phyloP scores from a whole-genome alignment of 53 echinoderm and acorn worm species.

The Holothuria leucospilota region DNA sequence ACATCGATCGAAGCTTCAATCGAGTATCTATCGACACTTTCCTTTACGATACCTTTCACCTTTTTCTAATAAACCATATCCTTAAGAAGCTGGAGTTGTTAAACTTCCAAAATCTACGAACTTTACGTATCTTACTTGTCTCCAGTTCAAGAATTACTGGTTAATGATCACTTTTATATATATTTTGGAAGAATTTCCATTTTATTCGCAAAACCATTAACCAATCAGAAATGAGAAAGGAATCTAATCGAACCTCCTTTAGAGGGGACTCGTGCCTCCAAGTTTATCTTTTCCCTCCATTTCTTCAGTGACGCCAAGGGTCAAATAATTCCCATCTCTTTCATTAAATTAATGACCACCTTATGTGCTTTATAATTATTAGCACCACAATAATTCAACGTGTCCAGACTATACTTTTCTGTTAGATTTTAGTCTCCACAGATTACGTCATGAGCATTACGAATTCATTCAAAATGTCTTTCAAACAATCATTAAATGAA shows the following conservation, averaged over 20 bases:
- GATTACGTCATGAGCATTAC: slow-evolving; percentile 13
- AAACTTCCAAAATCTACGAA: not conserved
- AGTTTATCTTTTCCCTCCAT: not conserved
- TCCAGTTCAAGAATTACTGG: not conserved
- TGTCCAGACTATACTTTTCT: not conserved
- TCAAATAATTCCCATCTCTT: not conserved
- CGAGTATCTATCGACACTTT: too few relatives aligned
- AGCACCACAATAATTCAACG: not conserved
- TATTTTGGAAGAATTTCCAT: not conserved
- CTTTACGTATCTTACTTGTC: too few relatives aligned
- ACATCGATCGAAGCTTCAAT: not conserved
- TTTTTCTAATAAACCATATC: not conserved
- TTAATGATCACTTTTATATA: slow-evolving; percentile 29
- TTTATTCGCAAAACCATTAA: not conserved
- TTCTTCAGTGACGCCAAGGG: not conserved
- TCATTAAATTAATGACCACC: not conserved
- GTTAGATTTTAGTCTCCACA: slow-evolving; percentile 28
- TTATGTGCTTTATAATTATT: slow-evolving; percentile 16
- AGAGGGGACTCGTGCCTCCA: not conserved
- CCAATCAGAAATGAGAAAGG: not conserved
- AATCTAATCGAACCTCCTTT: slow-evolving; percentile 17
- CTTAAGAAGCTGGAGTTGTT: slow-evolving; percentile 19
- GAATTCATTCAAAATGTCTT: slow-evolving; percentile 5
- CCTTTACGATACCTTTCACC: too few relatives aligned
- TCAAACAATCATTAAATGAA: not conserved